Evolutionary conservation across 1,140 invertebrate species (phyloP).

Genomic region (Drosophila auraria): DNA sequence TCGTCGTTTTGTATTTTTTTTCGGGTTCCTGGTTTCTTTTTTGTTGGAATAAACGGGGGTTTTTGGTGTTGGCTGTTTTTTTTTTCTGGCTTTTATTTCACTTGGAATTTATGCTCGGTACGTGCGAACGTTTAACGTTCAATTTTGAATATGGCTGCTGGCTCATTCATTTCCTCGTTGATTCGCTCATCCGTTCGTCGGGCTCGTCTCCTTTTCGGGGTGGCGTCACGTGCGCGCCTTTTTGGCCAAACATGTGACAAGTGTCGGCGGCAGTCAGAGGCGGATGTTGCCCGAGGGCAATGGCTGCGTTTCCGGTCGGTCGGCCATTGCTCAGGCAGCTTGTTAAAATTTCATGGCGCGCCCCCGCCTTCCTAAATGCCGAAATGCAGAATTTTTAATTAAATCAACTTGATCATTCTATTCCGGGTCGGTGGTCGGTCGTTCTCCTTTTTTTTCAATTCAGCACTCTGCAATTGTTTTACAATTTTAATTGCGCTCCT

Average conservation of each 20-base stretch:
- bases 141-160: constrained; percentile 73
- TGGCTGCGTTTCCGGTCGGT: constrained; percentile 56
- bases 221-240: constrained; percentile 51
- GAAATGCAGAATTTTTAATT: constrained; percentile 76
- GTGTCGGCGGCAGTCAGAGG: constrained; percentile 72
- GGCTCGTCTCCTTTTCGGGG: constrained; percentile 24
- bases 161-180: constrained; percentile 73
- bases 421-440: constrained; percentile 45
- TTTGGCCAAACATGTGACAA: constrained; percentile 74
- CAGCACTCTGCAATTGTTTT: constrained; percentile 54
- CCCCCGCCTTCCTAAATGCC: neutral
- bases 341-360: constrained; percentile 69
- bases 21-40: neutral
- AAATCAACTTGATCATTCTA: constrained; percentile 72
- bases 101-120: constrained; percentile 78
- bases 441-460: constrained; percentile 47
- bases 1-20: constrained; percentile 15
- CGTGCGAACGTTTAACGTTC: constrained; percentile 76
- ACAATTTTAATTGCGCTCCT: constrained; percentile 49
- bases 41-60: constrained; percentile 14
- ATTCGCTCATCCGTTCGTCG: constrained; percentile 39
- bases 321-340: constrained; percentile 59
- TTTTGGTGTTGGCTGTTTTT: constrained; percentile 1
- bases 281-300: constrained; percentile 42
- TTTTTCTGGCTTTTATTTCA: constrained; percentile 66